Evolutionary conservation across 1,140 invertebrate genomes (phyloP).

Genomic region (Calliphora vicina): DNA sequence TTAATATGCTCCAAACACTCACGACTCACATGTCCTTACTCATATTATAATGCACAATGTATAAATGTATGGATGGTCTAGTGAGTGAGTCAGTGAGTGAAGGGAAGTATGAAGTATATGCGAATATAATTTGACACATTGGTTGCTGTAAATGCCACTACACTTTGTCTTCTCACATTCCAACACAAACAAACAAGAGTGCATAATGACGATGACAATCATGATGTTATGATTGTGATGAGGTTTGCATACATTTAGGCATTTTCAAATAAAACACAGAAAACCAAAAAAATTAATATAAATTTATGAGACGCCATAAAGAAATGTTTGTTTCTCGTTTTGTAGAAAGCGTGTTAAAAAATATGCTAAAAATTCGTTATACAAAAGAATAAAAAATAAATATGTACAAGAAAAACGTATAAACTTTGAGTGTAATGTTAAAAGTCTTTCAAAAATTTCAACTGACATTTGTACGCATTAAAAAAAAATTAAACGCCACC

Average conservation of each 20-base stretch:
- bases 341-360: neutral
- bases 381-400: neutral
- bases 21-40: neutral
- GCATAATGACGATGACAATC: neutral
- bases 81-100: neutral
- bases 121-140: constrained; percentile 17
- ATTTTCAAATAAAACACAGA: neutral
- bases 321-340: neutral
- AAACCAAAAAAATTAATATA: neutral
- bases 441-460: constrained; percentile 14
- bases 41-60: neutral
- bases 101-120: neutral
- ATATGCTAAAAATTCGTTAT: neutral
- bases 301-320: neutral
- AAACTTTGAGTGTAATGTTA: neutral
- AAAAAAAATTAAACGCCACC: neutral
- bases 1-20: neutral
- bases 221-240: neutral
- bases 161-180: neutral
- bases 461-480: constrained; percentile 24
- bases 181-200: too few species aligned
- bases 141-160: neutral
- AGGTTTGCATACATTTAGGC: constrained; percentile 27
- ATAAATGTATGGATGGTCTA: neutral
- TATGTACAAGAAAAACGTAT: neutral